phyloP scores from a whole-genome alignment of 1,140 invertebrate genomes.

The Atta colombica region DNA sequence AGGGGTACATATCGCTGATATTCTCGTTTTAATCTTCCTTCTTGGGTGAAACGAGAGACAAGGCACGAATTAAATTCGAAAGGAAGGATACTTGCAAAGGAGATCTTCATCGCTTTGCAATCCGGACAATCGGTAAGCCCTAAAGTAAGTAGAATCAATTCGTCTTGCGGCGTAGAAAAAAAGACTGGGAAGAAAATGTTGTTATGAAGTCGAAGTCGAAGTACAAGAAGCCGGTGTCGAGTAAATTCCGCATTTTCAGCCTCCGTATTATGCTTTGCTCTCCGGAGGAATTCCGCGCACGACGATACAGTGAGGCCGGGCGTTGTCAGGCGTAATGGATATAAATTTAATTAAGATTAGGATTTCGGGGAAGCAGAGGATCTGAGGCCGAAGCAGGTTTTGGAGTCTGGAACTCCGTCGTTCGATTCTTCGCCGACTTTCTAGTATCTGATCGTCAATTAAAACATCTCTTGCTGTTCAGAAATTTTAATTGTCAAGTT shows the following conservation, averaged over 20 bases:
- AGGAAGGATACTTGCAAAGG: not conserved
- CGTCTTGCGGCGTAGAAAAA: not conserved
- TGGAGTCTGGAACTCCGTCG: slow-evolving; percentile 60
- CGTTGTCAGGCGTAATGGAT: slow-evolving; percentile 78
- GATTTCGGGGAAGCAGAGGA: slow-evolving; percentile 81
- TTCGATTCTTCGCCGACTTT: not conserved
- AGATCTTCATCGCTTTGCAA: not conserved
- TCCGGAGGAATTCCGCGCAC: slow-evolving; percentile 71
- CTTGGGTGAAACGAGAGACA: not conserved
- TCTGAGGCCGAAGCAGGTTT: slow-evolving; percentile 73
- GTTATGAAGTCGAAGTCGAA: slow-evolving; percentile 5
- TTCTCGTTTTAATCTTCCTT: slow-evolving; percentile 12
- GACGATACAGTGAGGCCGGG: slow-evolving; percentile 71
- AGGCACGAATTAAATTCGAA: not conserved
- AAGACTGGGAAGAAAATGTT: not conserved
- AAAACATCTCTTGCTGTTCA: slow-evolving; percentile 25
- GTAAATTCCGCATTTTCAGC: slow-evolving; percentile 15
- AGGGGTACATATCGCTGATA: slow-evolving; percentile 25
- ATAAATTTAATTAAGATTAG: slow-evolving; percentile 87
- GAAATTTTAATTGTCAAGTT: slow-evolving; percentile 23
- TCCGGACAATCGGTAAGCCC: not conserved
- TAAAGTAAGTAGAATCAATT: slow-evolving; percentile 30
- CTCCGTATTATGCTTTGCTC: slow-evolving; percentile 6
- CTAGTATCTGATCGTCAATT: slow-evolving; percentile 35
- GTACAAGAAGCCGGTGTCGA: slow-evolving; percentile 7